Evolutionary conservation across 2,888 invertebrate genomes (phyloP), one percentile per base, ranked within the genome.

Genomic region (Pardosa pseudoannulata): DNA sequence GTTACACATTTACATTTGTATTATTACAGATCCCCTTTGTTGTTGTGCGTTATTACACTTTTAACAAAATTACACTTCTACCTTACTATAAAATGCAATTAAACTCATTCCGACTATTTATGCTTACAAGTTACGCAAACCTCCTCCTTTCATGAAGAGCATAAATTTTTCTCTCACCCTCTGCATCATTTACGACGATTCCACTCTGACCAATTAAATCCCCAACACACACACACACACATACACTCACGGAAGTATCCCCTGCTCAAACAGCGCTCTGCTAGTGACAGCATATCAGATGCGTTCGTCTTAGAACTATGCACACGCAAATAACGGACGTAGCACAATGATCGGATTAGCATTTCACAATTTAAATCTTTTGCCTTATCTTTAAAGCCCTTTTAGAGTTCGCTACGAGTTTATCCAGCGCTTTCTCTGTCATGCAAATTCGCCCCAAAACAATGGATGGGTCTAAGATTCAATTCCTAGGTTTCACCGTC

Each of bases 341-440:
- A 19, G 16, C n/a, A 56, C 56, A 56, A 56, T 56, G 56, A 56
- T 56, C 56, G 56, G 56, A 56, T 56, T 56, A 56, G 56, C 56
- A 56, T 56, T 56, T 56, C 56, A 23, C 56, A 56, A 56, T 56
- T 56, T 56, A 56, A 56, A 56, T 56, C 56, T 56, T 56, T 56
- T 23, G 56, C 23, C 56, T 56, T 56, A 56, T 56, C 56, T 56
- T 23, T 56, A 56, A 56, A 23, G 56, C 56, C 56, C 46, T 56
- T 56, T 56, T 56, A 56, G 56, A 23, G 5, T 3, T 6, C 16
- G 56, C 23, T 23, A 56, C 19, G 56, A 23, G 56, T 56, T 23
- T 23, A 23, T 23, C 23, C 5, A 16, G 23, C 56, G 56, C 23
- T 9, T n/a, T 2, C 5, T 23, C 56, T 56, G 56, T 56, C 56